Conservation (phyloP, 2,888 invertebrate species). For the Tillus elongatus region DNA sequence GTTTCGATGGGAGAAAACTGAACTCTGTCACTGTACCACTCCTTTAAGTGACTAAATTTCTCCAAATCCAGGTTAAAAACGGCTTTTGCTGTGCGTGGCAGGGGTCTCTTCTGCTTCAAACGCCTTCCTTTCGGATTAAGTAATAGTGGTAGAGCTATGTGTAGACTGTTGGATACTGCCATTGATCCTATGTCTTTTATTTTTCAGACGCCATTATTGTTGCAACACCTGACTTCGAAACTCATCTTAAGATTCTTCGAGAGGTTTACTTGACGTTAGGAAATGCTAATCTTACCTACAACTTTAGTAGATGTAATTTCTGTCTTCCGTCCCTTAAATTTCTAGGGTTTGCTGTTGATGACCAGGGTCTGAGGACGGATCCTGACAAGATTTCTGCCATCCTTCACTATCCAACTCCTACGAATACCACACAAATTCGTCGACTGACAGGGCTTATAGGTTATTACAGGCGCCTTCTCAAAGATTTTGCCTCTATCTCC, state of each 20-base stretch:
- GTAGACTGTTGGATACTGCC: conserved; percentile 14
- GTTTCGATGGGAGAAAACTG: conserved; percentile 1
- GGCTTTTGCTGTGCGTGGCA: background rate
- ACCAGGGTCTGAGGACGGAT: conserved; percentile 2
- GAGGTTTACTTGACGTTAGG: background rate
- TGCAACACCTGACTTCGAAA: no score
- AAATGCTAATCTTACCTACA: background rate
- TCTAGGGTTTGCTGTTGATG: conserved; percentile 1
- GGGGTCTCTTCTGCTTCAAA: conserved; percentile 3
- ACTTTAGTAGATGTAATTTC: conserved; percentile 1
- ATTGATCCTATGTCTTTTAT: conserved; percentile 9
- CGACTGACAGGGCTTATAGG: no score
- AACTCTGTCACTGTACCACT: background rate
- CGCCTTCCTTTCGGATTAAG: background rate
- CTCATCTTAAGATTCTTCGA: conserved; percentile 1
- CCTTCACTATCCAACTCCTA: no score
- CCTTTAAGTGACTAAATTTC: no score
- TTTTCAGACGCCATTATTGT: no score
- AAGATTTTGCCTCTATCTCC: no score
- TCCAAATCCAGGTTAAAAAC: conserved; percentile 3
- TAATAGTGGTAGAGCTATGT: conserved; percentile 11
- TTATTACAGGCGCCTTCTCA: no score
- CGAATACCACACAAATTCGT: no score
- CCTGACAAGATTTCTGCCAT: background rate
- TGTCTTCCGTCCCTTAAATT: background rate